These are phyloP conservation scores for Notamacropus eugenii DNA, from an alignment of 2,797 vertebrate species.

Conservation along the genomic window DNA sequence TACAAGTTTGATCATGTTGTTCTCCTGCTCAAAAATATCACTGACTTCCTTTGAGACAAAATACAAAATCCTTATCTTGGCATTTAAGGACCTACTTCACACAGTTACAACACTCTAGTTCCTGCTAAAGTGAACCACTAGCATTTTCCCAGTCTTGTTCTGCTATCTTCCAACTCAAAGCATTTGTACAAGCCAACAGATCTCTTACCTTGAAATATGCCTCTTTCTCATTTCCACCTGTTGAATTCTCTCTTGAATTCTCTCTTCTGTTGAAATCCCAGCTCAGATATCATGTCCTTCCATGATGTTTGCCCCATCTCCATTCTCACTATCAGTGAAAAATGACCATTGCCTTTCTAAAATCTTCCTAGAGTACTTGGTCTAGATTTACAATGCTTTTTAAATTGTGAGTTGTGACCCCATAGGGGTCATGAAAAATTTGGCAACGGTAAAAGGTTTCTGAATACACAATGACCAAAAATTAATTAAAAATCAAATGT, in stretches of 20 bases:
- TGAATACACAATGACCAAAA: no score
- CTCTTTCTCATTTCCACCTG: not conserved
- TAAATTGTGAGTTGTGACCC: no score
- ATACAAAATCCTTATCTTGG: not conserved
- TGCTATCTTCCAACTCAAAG: not conserved
- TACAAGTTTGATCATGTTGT: not conserved
- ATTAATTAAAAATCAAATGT: no score
- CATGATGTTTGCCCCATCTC: not conserved
- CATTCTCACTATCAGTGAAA: not conserved
- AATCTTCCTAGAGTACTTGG: not conserved
- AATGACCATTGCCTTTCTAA: not conserved
- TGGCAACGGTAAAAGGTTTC: no score
- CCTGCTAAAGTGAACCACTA: not conserved
- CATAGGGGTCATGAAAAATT: no score
- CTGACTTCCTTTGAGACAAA: not conserved
- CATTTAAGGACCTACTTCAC: not conserved
- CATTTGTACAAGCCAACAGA: not conserved
- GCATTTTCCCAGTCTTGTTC: not conserved
- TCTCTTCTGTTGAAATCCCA: not conserved
- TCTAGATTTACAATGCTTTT: not conserved
- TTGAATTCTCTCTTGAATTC: not conserved
- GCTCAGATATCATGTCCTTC: not conserved
- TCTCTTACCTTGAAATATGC: not conserved
- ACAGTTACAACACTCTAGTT: not conserved
- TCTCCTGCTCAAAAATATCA: not conserved